Evolutionary conservation across 2,113 vertebrate genomes (phyloP).

Genomic region (Podarcis raffonei): DNA sequence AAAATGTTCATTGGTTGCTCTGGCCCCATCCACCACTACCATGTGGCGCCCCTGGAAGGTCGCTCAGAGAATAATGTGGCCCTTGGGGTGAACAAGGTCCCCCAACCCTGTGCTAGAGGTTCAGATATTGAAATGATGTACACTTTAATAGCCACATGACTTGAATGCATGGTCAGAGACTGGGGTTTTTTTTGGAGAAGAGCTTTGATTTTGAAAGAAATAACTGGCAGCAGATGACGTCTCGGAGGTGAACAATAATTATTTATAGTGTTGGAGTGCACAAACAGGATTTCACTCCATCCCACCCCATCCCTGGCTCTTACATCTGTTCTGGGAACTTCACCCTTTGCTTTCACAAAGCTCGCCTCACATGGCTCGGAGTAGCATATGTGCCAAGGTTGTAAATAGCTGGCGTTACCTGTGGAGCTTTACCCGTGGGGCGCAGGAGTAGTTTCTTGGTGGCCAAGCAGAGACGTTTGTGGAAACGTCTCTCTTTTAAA

Average conservation of each 20-base stretch:
- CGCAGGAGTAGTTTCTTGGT: background rate
- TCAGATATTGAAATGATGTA: background rate
- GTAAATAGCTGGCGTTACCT: background rate
- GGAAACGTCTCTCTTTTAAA: background rate
- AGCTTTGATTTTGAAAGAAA: background rate
- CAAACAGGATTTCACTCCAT: background rate
- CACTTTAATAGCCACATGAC: background rate
- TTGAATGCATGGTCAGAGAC: background rate
- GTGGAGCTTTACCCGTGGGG: background rate
- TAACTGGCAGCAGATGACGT: background rate
- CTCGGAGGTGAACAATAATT: background rate
- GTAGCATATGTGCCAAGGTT: background rate
- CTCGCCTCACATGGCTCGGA: background rate
- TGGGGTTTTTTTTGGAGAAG: background rate
- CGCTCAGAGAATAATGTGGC: too few species aligned
- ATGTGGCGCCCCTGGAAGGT: too few species aligned
- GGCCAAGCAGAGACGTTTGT: background rate
- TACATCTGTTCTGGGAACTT: background rate
- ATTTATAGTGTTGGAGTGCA: background rate
- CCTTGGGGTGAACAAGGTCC: too few species aligned
- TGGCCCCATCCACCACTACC: too few species aligned
- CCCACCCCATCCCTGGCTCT: background rate
- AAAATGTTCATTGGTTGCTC: too few species aligned
- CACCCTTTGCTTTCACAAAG: background rate
- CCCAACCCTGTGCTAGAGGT: background rate